Conservation (phyloP, 2,888 invertebrate genomes). For the Serrognathus titanus region DNA sequence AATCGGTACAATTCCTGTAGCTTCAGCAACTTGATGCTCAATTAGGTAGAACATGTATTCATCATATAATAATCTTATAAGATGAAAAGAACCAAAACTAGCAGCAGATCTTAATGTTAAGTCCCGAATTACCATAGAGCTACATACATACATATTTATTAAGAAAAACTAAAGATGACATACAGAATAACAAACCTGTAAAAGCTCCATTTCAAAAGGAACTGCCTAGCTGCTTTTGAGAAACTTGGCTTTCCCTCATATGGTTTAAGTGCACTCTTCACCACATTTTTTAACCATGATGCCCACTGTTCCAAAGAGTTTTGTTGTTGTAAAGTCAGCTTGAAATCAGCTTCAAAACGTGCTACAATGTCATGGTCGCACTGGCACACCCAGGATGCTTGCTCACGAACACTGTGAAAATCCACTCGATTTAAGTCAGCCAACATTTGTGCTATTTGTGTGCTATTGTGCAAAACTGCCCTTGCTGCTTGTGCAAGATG, state of each 20-base stretch:
- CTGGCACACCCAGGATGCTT: constrained; percentile 97
- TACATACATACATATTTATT: constrained; percentile 43
- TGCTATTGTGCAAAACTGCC: constrained; percentile 91
- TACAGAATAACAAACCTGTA: constrained; percentile 64
- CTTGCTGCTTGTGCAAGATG: constrained; percentile 92
- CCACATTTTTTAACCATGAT: constrained; percentile 92
- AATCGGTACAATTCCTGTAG: constrained; percentile 87
- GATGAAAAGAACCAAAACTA: constrained; percentile 98
- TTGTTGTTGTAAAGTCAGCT: constrained; percentile 86
- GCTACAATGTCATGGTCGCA: constrained; percentile 77
- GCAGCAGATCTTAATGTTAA: constrained; percentile 93
- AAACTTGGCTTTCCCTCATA: constrained; percentile 82
- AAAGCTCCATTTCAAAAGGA: constrained; percentile 98
- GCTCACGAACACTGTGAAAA: constrained; percentile 90
- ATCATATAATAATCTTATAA: constrained; percentile 94
- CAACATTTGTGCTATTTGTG: constrained; percentile 95
- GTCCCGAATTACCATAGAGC: constrained; percentile 97
- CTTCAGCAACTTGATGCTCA: constrained; percentile 92
- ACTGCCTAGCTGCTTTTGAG: constrained; percentile 82
- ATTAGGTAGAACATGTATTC: constrained; percentile 99
- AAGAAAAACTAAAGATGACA: constrained; percentile 7
- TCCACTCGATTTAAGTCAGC: constrained; percentile 96
- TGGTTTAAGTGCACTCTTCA: constrained; percentile 82
- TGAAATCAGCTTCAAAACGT: constrained; percentile 88
- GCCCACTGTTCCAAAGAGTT: constrained; percentile 97